Evolutionary conservation across 2,797 vertebrate genomes (phyloP).

Genomic region (Phrynocephalus guinanensis): DNA sequence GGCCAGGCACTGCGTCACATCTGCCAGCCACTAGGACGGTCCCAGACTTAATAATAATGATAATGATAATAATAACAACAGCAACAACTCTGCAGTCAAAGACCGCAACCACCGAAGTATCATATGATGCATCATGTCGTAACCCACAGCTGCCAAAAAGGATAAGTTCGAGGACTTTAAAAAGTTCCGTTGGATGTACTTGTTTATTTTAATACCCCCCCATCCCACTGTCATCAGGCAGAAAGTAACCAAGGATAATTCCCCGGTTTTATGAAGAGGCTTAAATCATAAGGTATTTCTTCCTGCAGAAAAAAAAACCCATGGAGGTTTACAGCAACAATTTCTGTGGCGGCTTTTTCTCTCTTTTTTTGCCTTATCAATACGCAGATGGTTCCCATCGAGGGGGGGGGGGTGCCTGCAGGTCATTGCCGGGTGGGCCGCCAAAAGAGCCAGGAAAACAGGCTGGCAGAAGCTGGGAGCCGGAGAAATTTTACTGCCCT

Average conservation of each 20-base stretch:
- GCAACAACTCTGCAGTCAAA: too few species aligned
- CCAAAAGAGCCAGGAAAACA: not conserved
- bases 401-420: not conserved
- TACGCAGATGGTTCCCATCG: not conserved
- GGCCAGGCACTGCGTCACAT: not conserved
- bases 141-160: not conserved
- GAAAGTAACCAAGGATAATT: slow-evolving; percentile 17
- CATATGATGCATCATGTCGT: too few species aligned
- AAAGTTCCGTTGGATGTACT: not conserved
- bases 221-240: not conserved
- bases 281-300: slow-evolving; percentile 19
- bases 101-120: too few species aligned
- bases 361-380: too few species aligned
- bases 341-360: not conserved
- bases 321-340: not conserved
- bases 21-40: too few species aligned
- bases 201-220: not conserved
- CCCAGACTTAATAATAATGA: too few species aligned
- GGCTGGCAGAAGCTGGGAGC: too few species aligned
- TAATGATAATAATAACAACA: too few species aligned
- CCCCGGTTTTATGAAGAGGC: not conserved
- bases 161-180: slow-evolving; percentile 2
- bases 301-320: not conserved
- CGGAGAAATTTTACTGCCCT: not conserved
- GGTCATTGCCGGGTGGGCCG: not conserved